Evolutionary conservation across 2,113 vertebrate species (phyloP).

Genomic region (Mirounga angustirostris): DNA sequence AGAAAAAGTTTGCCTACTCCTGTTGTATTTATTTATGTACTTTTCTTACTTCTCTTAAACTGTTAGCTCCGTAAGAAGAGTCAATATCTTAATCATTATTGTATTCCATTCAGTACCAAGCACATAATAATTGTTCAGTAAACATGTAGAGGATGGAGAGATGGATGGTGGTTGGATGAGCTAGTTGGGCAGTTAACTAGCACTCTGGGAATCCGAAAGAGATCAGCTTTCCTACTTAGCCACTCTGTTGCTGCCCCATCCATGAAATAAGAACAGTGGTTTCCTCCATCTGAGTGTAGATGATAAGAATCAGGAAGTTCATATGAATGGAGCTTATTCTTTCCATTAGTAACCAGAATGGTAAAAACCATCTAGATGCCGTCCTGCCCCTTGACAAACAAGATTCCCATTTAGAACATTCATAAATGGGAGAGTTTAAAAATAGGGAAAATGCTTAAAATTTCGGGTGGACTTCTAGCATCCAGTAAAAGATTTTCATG

Average conservation of each 20-base stretch:
- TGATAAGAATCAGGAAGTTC: background rate
- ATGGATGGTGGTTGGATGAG: background rate
- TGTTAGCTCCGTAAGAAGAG: background rate
- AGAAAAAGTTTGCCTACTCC: background rate
- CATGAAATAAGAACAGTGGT: background rate
- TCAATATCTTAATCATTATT: constrained; percentile 39
- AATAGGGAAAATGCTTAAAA: background rate
- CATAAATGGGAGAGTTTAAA: background rate
- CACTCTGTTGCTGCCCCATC: background rate
- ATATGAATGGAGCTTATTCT: background rate
- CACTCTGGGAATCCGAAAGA: background rate
- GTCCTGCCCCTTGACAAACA: background rate
- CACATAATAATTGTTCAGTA: background rate
- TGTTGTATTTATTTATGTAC: background rate
- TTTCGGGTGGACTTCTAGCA: constrained; percentile 1
- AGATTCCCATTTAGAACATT: constrained; percentile 3
- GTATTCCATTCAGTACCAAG: background rate
- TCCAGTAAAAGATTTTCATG: background rate
- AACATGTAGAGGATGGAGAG: background rate
- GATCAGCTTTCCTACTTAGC: background rate
- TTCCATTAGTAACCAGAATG: constrained; percentile 29
- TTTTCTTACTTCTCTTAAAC: constrained; percentile 12
- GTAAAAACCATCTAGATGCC: background rate
- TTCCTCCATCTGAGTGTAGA: background rate
- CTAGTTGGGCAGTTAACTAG: background rate